Percentiles rank a stretch among this genome's conserved stretches.
Conservation (phyloP, 2,888 invertebrate genomes). For the Pristionchus arcanus region DNA sequence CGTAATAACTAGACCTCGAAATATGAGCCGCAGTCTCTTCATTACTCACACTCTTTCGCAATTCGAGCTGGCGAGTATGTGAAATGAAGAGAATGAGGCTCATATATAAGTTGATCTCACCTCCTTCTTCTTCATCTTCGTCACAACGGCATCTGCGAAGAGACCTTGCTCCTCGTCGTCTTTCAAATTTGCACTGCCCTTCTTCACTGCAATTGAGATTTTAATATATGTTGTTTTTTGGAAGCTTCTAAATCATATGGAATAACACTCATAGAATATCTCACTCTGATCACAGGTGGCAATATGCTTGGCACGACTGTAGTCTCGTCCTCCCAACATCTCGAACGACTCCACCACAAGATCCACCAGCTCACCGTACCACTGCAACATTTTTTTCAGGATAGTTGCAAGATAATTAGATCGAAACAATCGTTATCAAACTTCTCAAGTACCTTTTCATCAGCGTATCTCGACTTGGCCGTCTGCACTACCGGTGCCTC, state of each 20-base stretch:
- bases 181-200: background rate
- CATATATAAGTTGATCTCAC: background rate
- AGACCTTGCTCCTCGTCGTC: background rate
- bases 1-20: no score
- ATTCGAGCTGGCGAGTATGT: no score
- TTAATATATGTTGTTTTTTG: no score
- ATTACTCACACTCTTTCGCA: no score
- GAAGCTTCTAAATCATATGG: no score
- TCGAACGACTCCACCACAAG: background rate
- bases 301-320: background rate
- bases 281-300: background rate
- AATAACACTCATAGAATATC: no score
- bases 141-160: background rate
- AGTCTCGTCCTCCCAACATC: background rate
- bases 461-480: background rate
- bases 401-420: no score
- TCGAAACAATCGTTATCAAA: no score
- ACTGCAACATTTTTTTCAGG: no score
- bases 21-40: no score
- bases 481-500: no score
- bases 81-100: no score
- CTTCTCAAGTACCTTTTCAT: slow-evolving; percentile 5
- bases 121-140: background rate
- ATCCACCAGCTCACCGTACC: background rate
- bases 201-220: slow-evolving; percentile 12